Evolutionary conservation across 35 echinoderm and acorn worm genomes (phyloP).

Genomic region (Ptychodera flava): DNA sequence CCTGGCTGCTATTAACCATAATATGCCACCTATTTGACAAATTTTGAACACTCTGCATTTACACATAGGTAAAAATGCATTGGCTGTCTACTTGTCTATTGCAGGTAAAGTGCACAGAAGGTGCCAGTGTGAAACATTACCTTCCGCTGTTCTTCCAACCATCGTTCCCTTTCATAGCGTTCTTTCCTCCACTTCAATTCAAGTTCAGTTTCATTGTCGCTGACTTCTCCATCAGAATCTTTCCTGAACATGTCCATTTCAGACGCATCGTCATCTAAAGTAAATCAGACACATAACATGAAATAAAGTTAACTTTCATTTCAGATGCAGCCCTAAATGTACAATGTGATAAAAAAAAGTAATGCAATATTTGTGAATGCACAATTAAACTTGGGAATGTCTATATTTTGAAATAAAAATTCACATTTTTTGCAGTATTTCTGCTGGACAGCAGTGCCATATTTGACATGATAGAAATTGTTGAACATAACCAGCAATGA

Average conservation of each 20-base stretch:
- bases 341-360: background rate
- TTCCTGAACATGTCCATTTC: slow-evolving; percentile 27
- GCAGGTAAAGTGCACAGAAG: too few species aligned
- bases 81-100: too few species aligned
- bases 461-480: background rate
- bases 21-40: too few species aligned
- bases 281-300: background rate
- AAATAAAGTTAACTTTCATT: background rate
- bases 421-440: too few species aligned
- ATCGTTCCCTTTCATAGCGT: slow-evolving; percentile 84
- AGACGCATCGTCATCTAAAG: slow-evolving; percentile 22
- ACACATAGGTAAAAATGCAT: too few species aligned
- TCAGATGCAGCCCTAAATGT: background rate
- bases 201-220: slow-evolving; percentile 56
- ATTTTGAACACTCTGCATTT: too few species aligned
- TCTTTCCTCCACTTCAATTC: slow-evolving; percentile 82
- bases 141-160: slow-evolving; percentile 56
- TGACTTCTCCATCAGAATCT: slow-evolving; percentile 67
- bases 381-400: background rate
- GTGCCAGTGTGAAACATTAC: too few species aligned
- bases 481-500: background rate
- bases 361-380: background rate
- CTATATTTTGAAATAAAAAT: too few species aligned
- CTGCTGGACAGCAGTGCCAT: background rate
- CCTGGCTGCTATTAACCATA: too few species aligned